Evolutionary conservation across 2,113 vertebrate genomes (phyloP), one percentile per base, ranked within the genome.

Genomic region (Chaetura pelagica): DNA sequence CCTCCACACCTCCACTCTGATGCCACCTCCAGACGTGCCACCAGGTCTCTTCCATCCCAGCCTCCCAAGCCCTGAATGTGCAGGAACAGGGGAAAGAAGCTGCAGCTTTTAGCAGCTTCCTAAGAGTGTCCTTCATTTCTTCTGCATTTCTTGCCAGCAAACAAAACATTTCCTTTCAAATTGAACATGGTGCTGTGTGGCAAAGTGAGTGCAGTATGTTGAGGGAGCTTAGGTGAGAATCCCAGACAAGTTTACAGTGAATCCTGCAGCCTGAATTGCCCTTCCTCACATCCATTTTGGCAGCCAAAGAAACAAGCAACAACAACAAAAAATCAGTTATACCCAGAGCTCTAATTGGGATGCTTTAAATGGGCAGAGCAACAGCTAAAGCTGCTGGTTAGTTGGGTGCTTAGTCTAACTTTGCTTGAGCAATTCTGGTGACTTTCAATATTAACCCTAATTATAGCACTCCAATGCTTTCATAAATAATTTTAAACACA

Each of bases 371-470:
- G 86, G 48, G 23, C 34, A 92, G 29, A 88, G 48, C 23, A 84
- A 75, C 55, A 86, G 21, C 10, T 77, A 18, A 74, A 51, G 18
- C 75, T 48, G 22, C 16, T 84, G 8, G 27, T 84, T 74, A 48
- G 68, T 78, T 78, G 61, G 87, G 23, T 64, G 15, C 22, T 67
- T 67, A 84, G 58, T 86, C 62, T 80, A 90, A 92, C 52, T 89
- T 97, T 7, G 0, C 67, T 63, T 91, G 77, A 91, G 42, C 19
- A 80, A 80, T 80, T 87, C 59, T 63, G 94, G 46, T 79, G 87
- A 87, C 62, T 94, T 93, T 73, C 32, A 59, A 38, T 85, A 93
- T 91, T 89, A 92, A 94, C 85, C 80, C 74, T 92, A 96, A 94
- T 95, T 95, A 96, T 59, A 82, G 32, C 52, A 87, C 57, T 71